These are phyloP conservation scores for Psylliodes chrysocephalus DNA, from an alignment of 2,888 invertebrate genomes.

Conservation along the genomic window DNA sequence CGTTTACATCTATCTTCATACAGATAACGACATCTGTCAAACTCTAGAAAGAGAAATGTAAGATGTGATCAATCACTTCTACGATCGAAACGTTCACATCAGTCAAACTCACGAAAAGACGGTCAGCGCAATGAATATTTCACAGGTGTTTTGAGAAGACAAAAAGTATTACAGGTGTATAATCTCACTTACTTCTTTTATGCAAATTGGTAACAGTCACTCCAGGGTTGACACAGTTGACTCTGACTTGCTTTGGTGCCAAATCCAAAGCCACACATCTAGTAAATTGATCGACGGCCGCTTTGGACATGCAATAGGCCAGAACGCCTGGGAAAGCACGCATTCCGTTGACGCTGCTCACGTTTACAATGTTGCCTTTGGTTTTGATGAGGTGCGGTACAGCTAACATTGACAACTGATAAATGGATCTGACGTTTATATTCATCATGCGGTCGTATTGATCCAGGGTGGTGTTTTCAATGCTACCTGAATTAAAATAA, in stretches of 20 bases:
- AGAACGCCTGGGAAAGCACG: constrained; percentile 90
- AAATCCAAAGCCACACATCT: constrained; percentile 90
- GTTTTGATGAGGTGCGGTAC: constrained; percentile 85
- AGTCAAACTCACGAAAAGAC: too few species aligned
- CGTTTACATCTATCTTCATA: too few species aligned
- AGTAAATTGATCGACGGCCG: constrained; percentile 95
- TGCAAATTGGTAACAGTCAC: constrained; percentile 91
- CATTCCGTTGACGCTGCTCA: constrained; percentile 93
- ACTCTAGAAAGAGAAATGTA: too few species aligned
- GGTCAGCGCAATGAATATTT: too few species aligned
- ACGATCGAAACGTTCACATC: too few species aligned
- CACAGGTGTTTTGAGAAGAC: too few species aligned
- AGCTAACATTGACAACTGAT: constrained; percentile 86
- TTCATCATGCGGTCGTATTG: constrained; percentile 92
- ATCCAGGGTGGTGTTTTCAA: constrained; percentile 85
- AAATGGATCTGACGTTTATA: constrained; percentile 85
- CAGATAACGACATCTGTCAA: too few species aligned
- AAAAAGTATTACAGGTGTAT: neutral
- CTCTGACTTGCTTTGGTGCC: constrained; percentile 83
- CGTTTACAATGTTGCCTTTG: constrained; percentile 88
- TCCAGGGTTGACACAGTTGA: constrained; percentile 94
- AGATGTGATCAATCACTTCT: too few species aligned
- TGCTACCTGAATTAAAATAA: constrained; percentile 76
- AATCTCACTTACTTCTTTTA: constrained; percentile 67
- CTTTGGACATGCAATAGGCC: constrained; percentile 93